Evolutionary conservation across 2,888 invertebrate species (phyloP).

Genomic region (Brassicogethes aeneus): DNA sequence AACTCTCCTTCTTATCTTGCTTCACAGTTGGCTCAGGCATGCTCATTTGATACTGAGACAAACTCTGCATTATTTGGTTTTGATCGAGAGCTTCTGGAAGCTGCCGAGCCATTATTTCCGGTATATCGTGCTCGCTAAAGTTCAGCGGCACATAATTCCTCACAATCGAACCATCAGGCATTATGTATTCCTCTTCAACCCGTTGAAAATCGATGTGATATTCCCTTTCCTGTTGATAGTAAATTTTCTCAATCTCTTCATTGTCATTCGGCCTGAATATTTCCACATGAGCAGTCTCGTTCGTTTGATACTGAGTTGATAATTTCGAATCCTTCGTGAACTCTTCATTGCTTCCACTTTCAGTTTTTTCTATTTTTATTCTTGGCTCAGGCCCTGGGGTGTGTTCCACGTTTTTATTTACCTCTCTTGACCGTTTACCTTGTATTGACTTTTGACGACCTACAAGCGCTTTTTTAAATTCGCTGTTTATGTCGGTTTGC

Average conservation of each 20-base stretch:
- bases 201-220: slow-evolving; percentile 34
- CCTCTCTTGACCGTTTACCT: slow-evolving; percentile 24
- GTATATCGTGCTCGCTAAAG: too few relatives aligned
- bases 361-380: slow-evolving; percentile 23
- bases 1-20: slow-evolving; percentile 6
- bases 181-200: slow-evolving; percentile 30
- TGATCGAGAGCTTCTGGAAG: background rate
- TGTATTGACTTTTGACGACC: slow-evolving; percentile 30
- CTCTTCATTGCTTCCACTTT: slow-evolving; percentile 19
- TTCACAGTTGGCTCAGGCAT: background rate
- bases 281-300: slow-evolving; percentile 29
- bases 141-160: background rate
- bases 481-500: slow-evolving; percentile 35
- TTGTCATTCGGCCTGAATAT: slow-evolving; percentile 27
- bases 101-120: background rate
- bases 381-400: slow-evolving; percentile 19
- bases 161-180: slow-evolving; percentile 7
- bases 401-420: slow-evolving; percentile 16
- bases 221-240: slow-evolving; percentile 34
- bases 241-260: slow-evolving; percentile 36
- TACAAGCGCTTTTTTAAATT: slow-evolving; percentile 37
- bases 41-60: background rate
- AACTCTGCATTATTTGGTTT: slow-evolving; percentile 5
- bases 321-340: slow-evolving; percentile 20
- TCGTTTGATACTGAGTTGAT: slow-evolving; percentile 23